phyloP scores from a whole-genome alignment of 2,797 vertebrate species.

The Lagorchestes hirsutus region DNA sequence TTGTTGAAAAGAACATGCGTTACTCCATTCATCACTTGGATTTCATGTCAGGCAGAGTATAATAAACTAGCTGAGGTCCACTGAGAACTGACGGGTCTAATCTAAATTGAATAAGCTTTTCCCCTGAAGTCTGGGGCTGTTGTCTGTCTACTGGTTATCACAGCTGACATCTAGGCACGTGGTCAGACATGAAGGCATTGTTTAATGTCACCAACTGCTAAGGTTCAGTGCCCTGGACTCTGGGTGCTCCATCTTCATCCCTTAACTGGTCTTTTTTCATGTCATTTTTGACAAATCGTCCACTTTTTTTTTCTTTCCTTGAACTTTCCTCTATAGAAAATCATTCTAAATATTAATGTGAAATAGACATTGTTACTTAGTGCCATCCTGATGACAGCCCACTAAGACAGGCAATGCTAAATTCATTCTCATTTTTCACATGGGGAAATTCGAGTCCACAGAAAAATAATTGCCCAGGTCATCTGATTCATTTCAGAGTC shows the following conservation, averaged over 20 bases:
- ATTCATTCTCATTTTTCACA: neutral
- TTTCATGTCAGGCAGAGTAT: constrained; percentile 24
- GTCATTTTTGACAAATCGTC: neutral
- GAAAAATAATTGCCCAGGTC: neutral
- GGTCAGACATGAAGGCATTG: neutral
- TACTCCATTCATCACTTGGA: neutral
- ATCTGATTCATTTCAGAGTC: neutral
- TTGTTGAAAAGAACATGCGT: constrained; percentile 30
- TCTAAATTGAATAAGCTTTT: constrained; percentile 12
- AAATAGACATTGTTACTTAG: neutral
- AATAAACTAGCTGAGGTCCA: constrained; percentile 14
- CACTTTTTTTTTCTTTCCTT: neutral
- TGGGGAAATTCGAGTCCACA: neutral
- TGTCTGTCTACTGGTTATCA: neutral
- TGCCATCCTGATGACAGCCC: neutral
- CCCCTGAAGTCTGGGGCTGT: neutral
- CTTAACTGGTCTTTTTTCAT: neutral
- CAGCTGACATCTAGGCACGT: neutral
- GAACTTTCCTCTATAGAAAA: neutral
- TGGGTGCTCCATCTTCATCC: neutral
- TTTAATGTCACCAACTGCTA: neutral
- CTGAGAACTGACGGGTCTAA: constrained; percentile 16
- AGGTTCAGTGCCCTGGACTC: neutral
- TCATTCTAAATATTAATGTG: neutral
- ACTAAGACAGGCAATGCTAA: neutral